Evolutionary conservation across 2,888 invertebrate species (phyloP).

Genomic region (Netelia virgata): DNA sequence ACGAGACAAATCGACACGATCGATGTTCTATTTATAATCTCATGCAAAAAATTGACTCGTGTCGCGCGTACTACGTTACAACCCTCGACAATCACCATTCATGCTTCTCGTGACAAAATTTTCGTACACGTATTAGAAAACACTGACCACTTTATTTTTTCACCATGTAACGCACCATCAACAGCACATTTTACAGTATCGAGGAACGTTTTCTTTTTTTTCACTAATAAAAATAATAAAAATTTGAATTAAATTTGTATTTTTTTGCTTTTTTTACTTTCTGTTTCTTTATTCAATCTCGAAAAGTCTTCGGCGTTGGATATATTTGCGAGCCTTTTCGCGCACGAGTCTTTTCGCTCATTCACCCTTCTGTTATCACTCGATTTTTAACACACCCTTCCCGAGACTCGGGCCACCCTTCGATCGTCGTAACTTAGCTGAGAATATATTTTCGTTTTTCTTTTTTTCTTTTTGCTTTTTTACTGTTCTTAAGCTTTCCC

Average conservation of each 20-base stretch:
- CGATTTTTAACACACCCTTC: constrained; percentile 5
- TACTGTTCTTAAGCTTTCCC: background rate
- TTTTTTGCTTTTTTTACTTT: background rate
- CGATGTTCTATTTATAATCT: background rate
- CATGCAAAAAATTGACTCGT: constrained; percentile 24
- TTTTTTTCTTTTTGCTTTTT: background rate
- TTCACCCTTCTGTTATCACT: background rate
- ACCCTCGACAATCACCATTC: constrained; percentile 12
- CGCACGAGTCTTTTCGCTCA: constrained; percentile 3
- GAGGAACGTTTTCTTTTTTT: constrained; percentile 13
- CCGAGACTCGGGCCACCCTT: background rate
- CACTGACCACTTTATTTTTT: constrained; percentile 52
- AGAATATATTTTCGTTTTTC: no score
- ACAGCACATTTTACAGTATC: constrained; percentile 5
- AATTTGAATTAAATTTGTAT: background rate
- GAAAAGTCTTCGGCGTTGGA: no score
- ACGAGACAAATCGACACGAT: background rate
- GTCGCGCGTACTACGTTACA: constrained; percentile 15
- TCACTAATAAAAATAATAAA: background rate
- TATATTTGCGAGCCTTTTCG: background rate
- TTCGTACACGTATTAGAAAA: constrained; percentile 9
- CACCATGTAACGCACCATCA: constrained; percentile 10
- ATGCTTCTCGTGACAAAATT: constrained; percentile 11
- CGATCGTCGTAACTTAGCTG: no score
- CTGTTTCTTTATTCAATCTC: background rate